Conservation (phyloP, 2,113 vertebrate species). For the Pica pica region DNA sequence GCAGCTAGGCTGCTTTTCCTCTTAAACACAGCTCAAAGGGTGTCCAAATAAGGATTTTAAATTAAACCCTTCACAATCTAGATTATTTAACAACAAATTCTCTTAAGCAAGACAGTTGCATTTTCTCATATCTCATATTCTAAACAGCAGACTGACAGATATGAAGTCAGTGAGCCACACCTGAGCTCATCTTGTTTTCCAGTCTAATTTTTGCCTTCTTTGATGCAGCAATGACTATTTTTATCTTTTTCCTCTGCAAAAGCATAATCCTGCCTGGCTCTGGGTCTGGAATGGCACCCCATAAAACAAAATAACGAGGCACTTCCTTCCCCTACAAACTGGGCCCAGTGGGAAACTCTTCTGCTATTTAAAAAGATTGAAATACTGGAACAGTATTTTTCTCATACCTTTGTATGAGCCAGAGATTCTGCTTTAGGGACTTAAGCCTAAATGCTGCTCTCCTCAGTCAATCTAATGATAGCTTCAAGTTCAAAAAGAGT, state of each 20-base stretch:
- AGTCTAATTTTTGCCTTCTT: not conserved
- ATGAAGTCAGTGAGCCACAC: not conserved
- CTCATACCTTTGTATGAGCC: not conserved
- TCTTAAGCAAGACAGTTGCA: not conserved
- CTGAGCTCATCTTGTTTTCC: not conserved
- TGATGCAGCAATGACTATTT: not conserved
- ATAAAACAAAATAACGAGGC: not conserved
- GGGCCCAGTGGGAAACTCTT: not conserved
- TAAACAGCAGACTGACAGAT: not conserved
- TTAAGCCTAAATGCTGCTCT: conserved; percentile 24
- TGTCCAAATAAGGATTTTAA: not conserved
- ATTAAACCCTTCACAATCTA: not conserved
- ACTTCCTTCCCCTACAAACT: not conserved
- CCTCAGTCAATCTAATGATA: conserved; percentile 28
- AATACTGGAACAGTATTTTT: not conserved
- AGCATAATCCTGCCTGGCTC: not conserved
- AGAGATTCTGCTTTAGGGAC: not conserved
- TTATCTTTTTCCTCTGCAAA: not conserved
- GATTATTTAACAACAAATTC: not conserved
- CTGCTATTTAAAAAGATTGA: conserved; percentile 6
- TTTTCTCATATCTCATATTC: not conserved
- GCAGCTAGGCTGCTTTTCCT: not conserved
- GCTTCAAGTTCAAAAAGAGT: not conserved
- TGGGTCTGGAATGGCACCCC: not conserved
- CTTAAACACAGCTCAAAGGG: not conserved